Base-by-base conservation (phyloP, 2,888 invertebrate species). In the Amphiduros pacificus region DNA sequence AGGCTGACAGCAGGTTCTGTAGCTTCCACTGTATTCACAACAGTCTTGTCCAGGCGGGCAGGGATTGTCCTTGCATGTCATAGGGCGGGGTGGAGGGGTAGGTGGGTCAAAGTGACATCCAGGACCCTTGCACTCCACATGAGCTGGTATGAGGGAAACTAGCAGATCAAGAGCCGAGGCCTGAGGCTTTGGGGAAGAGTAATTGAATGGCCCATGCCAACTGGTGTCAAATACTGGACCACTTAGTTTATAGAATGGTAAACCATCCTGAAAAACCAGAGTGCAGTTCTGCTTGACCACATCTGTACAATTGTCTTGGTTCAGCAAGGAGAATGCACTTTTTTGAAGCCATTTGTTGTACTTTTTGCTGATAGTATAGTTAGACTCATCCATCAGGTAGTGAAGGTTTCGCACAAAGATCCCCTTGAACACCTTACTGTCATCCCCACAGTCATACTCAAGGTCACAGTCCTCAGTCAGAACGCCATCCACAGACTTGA, bases 161-260 rank as follows among this genome's bases (percentile, higher is more conserved):
- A 73, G 65, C 0, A 73, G 62, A 32, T 72, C 72, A 1, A 73
- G 24, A 4, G 60, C 71, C 1, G 69, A 67, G 1, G 73, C 66
- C 52, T 73, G 72, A 55, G 68, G 72, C 69, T 71, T 71, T 2
- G 73, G 73, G 3, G 72, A 68, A 0, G 72, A 70, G 32, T 60
- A 56, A 5, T 62, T 63, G 28, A 71, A 72, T 1, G 72, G 72
- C 2, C 73, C 73, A 9, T 63, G 61, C 73, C 73, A 73, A 31
- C 67, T 57, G 9, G 67, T 60, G 14, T 68, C 68, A 61, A 73
- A 73, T 1, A 72, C 72, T 1, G 73, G 73, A 11, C 70, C 70
- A n/a, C 69, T 66, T 22, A 61, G 60, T 26, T 67, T 67, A 27
- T 54, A 72, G 55, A 63, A 73, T 9, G 73, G 69, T 6, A 70